Conservation (phyloP, 1,140 invertebrate species). For the Gonatopus flavifemur region DNA sequence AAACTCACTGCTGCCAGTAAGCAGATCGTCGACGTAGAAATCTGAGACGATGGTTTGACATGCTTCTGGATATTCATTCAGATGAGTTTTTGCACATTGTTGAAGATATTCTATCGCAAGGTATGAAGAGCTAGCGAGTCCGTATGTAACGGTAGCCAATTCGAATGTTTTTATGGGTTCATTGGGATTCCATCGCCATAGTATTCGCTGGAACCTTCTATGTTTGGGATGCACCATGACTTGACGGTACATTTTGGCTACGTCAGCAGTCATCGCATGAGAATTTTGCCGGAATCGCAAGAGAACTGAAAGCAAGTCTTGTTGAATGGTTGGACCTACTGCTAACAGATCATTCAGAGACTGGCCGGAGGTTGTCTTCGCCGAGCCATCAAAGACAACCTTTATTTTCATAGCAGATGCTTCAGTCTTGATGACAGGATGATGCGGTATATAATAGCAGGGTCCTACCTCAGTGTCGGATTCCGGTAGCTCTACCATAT, state of each 20-base stretch:
- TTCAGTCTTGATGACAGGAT: neutral
- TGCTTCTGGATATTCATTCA: slow-evolving; percentile 17
- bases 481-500: slow-evolving; percentile 19
- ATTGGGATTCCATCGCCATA: slow-evolving; percentile 36
- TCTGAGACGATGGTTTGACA: slow-evolving; percentile 19
- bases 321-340: neutral
- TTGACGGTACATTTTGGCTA: neutral
- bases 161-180: slow-evolving; percentile 10
- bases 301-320: neutral
- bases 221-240: slow-evolving; percentile 22
- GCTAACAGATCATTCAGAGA: neutral
- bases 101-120: slow-evolving; percentile 26
- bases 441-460: slow-evolving; percentile 11
- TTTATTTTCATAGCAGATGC: slow-evolving; percentile 28
- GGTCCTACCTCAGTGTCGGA: slow-evolving; percentile 9
- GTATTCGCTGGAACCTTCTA: slow-evolving; percentile 33
- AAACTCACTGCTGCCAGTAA: slow-evolving; percentile 13
- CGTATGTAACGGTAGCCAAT: slow-evolving; percentile 30
- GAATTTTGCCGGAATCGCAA: neutral
- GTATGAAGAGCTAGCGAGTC: too few relatives aligned
- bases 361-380: neutral
- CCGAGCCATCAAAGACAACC: slow-evolving; percentile 36
- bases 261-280: neutral
- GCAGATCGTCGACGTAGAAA: slow-evolving; percentile 41
- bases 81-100: slow-evolving; percentile 16